Base-by-base conservation (phyloP, 2,888 invertebrate genomes). In the Eugnorisma glareosa region DNA sequence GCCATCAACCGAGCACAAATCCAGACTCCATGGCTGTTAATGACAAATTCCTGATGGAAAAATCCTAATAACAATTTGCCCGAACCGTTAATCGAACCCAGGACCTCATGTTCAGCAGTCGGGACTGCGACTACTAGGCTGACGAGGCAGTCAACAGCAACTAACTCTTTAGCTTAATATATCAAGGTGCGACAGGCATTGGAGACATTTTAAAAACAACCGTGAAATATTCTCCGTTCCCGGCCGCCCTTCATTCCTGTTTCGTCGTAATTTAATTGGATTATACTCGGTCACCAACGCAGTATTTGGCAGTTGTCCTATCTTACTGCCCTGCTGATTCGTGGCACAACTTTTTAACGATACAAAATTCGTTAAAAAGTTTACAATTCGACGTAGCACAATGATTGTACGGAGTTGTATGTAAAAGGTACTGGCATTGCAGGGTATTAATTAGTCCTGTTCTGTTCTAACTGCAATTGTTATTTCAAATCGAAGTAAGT, bases 241-340 rank as follows among this genome's bases (percentile, higher is more conserved):
- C 13, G 3, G 31, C 18, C 18, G 35, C 13, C 40, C 10, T 18
- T 31, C 15, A 72, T n/a, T 75, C 13, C 31, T 18, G 37, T 31
- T 31, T 48, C 31, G 48, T 24, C 28, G 59, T 24, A 40, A 5
- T 18, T 48, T 71, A 72, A 75, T 37, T 48, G n/a, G 51, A 75
- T 72, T 63, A 31, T 24, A 51, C 13, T 40, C 18, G 15, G 18
- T 72, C 24, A 48, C 37, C 37, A 24, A 71, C 61, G 31, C 61
- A 10, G 15, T n/a, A 21, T 43, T 31, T 21, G 15, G 24, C 28
- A 3, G 18, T 28, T 51, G 7, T 43, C 11, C 4, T 4, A 31
- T 31, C 21, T 63, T 15, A 1, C 3, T n/a, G 18, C 10, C 31
- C 6, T 18, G 15, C 6, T n/a, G 7, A 31, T 31, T 21, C 31